Percentiles rank a stretch among this genome's conserved stretches.
Conservation (phyloP, 1,140 invertebrate species). For the Drosophila santomea region DNA sequence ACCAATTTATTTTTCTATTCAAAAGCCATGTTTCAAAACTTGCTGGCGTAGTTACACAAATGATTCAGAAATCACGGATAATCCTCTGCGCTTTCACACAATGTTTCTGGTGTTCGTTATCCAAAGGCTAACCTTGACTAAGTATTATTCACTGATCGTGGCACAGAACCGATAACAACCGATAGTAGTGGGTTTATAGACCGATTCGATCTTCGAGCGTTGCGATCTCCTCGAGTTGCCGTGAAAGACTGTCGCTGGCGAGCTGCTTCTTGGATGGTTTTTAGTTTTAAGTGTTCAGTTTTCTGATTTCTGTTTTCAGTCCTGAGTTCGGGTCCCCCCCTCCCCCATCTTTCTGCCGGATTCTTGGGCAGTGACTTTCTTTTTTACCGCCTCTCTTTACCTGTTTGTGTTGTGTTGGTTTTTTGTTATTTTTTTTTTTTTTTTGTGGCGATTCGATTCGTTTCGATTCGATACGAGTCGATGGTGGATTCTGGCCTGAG, state of each 20-base stretch:
- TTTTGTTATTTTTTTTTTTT: not conserved
- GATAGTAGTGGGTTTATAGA: conserved; percentile 42
- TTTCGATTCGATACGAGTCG: conserved; percentile 40
- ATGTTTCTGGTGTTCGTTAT: conserved; percentile 15
- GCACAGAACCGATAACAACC: conserved; percentile 49
- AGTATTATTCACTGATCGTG: conserved; percentile 26
- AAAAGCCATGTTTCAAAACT: not conserved
- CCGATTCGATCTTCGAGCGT: conserved; percentile 33
- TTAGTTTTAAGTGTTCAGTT: conserved; percentile 45
- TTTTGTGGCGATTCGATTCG: conserved; percentile 34
- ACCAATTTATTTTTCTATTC: not conserved
- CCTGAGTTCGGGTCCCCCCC: conserved; percentile 39
- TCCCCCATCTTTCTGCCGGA: conserved; percentile 37
- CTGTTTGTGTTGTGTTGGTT: conserved; percentile 18
- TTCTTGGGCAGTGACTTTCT: conserved; percentile 69
- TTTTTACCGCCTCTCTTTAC: conserved; percentile 53
- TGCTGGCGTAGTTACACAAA: not conserved
- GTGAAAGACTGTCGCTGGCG: conserved; percentile 75
- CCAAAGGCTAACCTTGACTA: conserved; percentile 56
- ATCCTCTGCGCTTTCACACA: conserved; percentile 18
- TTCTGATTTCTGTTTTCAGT: conserved; percentile 21
- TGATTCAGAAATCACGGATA: not conserved
- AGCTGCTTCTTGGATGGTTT: conserved; percentile 77
- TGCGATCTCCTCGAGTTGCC: conserved; percentile 72
- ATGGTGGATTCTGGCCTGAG: conserved; percentile 42